Conservation (phyloP, 2,797 vertebrate species). For the Falco novaeseelandiae region DNA sequence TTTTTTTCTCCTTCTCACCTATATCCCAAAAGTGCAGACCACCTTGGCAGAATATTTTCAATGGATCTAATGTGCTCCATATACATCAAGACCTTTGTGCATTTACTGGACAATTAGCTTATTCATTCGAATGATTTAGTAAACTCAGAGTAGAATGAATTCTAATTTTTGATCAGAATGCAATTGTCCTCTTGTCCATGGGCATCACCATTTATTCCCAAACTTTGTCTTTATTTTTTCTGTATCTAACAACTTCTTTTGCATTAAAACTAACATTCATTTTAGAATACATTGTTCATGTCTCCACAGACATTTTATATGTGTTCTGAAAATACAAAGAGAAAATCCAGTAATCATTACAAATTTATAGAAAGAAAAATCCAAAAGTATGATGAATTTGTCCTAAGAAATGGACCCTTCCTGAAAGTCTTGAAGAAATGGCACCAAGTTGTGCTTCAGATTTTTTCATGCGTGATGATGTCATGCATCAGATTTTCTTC, state of each 20-base stretch:
- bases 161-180: neutral
- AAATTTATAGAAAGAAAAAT: neutral
- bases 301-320: neutral
- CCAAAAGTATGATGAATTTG: neutral
- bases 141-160: neutral
- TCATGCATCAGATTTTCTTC: neutral
- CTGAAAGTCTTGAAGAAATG: neutral
- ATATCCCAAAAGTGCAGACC: neutral
- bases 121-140: neutral
- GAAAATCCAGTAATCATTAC: neutral
- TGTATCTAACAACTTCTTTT: neutral
- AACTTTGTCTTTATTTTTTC: neutral
- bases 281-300: neutral
- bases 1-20: neutral
- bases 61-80: neutral
- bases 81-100: neutral
- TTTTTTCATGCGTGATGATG: neutral
- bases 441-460: accelerated
- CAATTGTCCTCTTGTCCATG: neutral
- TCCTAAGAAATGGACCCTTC: neutral
- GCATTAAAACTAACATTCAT: neutral
- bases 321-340: neutral
- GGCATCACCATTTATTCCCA: neutral
- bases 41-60: neutral
- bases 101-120: neutral